Base-by-base conservation (phyloP, 2,113 vertebrate genomes). In the Varanus salvator region DNA sequence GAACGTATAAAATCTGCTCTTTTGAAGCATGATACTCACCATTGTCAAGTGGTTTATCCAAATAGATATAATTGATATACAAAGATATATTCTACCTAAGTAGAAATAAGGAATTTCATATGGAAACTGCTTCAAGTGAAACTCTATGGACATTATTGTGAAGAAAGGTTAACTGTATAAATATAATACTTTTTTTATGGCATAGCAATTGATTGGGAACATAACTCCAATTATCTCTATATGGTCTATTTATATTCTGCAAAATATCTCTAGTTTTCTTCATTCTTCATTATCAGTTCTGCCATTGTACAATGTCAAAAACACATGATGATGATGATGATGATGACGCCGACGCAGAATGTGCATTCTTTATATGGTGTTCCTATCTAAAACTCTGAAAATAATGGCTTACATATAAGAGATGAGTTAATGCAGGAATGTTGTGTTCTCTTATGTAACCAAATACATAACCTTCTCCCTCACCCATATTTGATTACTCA, bases 31-130 rank as follows among this genome's bases (percentile, higher is more conserved):
- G 75, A 64, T 86, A 29, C 54, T 64, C 68, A 80, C 75, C 87
- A 4, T 84, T 91, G 92, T 77, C 78, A 92, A 91, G 82, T 29
- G 82, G 9, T 81, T 86, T 81, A 57, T 82, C 80, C 29, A 87
- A 31, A 1, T 21, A 21, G 7, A 7, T 52, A 74, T 64, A 89
- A 29, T 77, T 50, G 76, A 29, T 77, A 76, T 82, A 44, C 50
- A 57, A 27, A 74, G 23, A 29, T 31, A 85, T 38, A 52, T 71
- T 85, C 64, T 29, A 66, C 31, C 60, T 44, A 77, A 69, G n/a
- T 68, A 80, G 69, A 23, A 68, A 75, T 31, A 66, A n/a, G 60
- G 12, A 17, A 25, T 87, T 76, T 74, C 12, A 60, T 34, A 78
- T 15, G 11, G 48, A 75, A 88, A 74, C 66, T 57, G 34, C 21